These are phyloP conservation scores for Clarias laeviceps DNA, from an alignment of 2,797 vertebrate genomes.

Conservation along the genomic window DNA sequence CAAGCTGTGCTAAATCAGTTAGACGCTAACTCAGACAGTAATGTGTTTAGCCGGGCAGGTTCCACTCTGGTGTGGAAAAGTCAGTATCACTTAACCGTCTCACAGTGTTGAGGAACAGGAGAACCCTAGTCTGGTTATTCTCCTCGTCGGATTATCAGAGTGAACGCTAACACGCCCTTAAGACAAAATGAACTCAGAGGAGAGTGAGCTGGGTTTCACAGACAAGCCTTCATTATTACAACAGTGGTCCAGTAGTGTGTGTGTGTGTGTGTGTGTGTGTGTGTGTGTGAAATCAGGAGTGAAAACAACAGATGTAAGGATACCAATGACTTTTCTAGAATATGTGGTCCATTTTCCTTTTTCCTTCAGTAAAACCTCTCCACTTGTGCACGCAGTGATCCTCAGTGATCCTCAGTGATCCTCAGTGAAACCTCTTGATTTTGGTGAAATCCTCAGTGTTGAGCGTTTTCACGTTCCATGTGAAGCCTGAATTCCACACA, in stretches of 20 bases:
- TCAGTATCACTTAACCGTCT: not conserved
- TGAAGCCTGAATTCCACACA: not conserved
- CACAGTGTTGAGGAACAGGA: not conserved
- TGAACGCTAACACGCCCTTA: not conserved
- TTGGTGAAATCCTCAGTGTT: not conserved
- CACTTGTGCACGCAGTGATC: not conserved
- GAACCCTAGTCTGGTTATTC: not conserved
- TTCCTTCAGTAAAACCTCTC: not conserved
- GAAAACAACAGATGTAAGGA: not conserved
- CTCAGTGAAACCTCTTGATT: not conserved
- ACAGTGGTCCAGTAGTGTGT: not conserved
- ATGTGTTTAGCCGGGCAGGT: not conserved
- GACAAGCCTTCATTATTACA: not conserved
- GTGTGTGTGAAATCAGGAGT: no score
- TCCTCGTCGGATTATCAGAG: not conserved
- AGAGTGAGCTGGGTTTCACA: no score
- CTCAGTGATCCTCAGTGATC: not conserved
- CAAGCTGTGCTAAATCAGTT: not conserved
- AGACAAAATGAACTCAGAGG: not conserved
- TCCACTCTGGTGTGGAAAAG: slow-evolving; percentile 2
- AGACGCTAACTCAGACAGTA: not conserved
- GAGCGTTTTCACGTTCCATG: not conserved
- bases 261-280: no score
- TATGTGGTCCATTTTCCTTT: not conserved
- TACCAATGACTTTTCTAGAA: not conserved